Percentiles rank a stretch among this genome's conserved stretches.
Evolutionary conservation across 2,888 invertebrate species (phyloP).

Genomic region (Brachycybe producta): DNA sequence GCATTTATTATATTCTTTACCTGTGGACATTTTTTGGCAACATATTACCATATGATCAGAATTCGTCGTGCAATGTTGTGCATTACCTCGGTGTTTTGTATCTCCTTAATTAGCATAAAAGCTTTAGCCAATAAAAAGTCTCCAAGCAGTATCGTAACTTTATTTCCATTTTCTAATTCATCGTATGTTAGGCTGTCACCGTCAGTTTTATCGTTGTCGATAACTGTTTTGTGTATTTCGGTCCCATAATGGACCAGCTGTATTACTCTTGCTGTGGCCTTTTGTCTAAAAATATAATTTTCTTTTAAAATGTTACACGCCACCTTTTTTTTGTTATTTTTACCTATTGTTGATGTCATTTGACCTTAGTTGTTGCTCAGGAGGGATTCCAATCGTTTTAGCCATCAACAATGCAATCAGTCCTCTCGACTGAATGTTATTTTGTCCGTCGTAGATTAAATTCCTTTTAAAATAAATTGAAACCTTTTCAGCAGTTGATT

Average conservation of each 20-base stretch:
- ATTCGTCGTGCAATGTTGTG: too few species aligned
- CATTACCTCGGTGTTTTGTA: constrained; percentile 34
- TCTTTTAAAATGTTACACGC: not conserved
- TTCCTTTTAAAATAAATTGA: constrained; percentile 53
- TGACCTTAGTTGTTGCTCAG: too few species aligned
- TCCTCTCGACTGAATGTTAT: constrained; percentile 88
- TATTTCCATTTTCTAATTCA: constrained; percentile 88
- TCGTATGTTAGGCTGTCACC: constrained; percentile 46
- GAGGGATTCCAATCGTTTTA: constrained; percentile 73
- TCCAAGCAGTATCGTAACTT: constrained; percentile 81
- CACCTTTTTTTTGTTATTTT: constrained; percentile 60
- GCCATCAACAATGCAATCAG: constrained; percentile 79
- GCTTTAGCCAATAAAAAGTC: constrained; percentile 81
- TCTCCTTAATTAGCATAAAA: constrained; percentile 56
- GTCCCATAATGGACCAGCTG: constrained; percentile 92
- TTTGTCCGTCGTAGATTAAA: constrained; percentile 78
- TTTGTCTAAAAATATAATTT: too few species aligned
- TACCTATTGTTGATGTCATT: too few species aligned
- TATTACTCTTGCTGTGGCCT: constrained; percentile 82
- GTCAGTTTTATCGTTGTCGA: too few species aligned
- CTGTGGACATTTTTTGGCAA: too few species aligned
- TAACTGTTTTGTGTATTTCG: constrained; percentile 73
- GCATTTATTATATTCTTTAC: constrained; percentile 78
- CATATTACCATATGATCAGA: too few species aligned
- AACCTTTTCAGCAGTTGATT: too few species aligned